These are phyloP conservation scores for Adelognathus sp. DNA, from an alignment of 2,888 invertebrate genomes.

Conservation along the genomic window DNA sequence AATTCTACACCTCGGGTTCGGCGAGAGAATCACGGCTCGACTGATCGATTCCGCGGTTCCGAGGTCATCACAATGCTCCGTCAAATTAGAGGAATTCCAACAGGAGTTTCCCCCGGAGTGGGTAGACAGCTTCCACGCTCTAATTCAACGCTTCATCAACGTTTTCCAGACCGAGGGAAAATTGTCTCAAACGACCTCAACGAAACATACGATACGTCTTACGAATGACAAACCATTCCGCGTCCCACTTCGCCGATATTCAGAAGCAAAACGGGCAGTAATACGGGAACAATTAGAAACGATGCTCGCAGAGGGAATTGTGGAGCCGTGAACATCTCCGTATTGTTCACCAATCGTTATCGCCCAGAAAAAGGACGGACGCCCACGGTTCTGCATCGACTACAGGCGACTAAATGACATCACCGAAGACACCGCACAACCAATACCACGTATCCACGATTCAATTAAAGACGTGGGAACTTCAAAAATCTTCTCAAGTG, in stretches of 20 bases:
- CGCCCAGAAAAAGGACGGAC: slow-evolving; percentile 26
- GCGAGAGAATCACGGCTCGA: neutral
- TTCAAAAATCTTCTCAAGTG: slow-evolving; percentile 68
- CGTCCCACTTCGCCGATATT: neutral
- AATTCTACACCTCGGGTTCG: neutral
- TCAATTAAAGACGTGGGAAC: slow-evolving; percentile 60
- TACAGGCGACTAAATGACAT: slow-evolving; percentile 65
- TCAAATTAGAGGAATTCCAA: neutral
- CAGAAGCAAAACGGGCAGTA: neutral
- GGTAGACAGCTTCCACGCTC: neutral
- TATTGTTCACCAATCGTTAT: neutral
- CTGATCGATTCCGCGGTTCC: neutral
- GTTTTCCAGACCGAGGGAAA: neutral
- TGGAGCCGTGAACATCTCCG: neutral
- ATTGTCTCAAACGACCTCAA: neutral
- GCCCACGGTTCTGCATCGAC: slow-evolving; percentile 55
- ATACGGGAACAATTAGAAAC: too few species aligned
- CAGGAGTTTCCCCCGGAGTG: neutral
- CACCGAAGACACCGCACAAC: too few species aligned
- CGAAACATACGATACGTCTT: neutral
- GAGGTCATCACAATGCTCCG: neutral
- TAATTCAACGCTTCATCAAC: neutral
- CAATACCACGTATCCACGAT: slow-evolving; percentile 62
- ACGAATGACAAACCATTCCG: neutral
- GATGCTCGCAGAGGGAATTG: neutral